These are phyloP conservation scores for Diphyllodes magnificus DNA, from an alignment of 2,113 vertebrate genomes.

Conservation along the genomic window DNA sequence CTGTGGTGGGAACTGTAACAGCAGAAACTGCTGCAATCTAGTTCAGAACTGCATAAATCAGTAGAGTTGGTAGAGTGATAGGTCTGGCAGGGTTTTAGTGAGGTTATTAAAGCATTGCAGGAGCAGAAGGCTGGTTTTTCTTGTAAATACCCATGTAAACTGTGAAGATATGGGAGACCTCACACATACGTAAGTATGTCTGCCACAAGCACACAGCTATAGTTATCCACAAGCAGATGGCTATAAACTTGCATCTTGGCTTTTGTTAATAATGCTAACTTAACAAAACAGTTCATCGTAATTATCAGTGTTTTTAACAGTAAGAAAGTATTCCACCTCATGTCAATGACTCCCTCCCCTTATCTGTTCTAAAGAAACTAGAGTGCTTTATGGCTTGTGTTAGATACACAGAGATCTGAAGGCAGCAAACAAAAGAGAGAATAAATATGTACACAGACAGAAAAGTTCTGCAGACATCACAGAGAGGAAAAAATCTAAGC, in stretches of 20 bases:
- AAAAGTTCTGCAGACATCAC: neutral
- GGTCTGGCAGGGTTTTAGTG: neutral
- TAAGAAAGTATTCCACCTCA: neutral
- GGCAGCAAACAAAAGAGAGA: neutral
- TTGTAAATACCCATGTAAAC: neutral
- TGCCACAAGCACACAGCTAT: neutral
- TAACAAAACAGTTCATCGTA: neutral
- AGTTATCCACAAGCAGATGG: neutral
- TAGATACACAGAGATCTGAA: neutral
- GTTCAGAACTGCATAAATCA: neutral
- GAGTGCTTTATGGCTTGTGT: neutral
- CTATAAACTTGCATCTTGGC: neutral
- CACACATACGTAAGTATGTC: neutral
- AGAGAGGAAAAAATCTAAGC: neutral
- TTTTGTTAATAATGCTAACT: neutral
- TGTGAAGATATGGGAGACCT: neutral
- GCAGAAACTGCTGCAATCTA: neutral
- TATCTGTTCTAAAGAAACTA: neutral
- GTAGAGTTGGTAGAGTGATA: neutral
- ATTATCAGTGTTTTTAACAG: neutral
- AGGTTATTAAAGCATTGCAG: neutral
- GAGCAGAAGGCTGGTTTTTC: neutral
- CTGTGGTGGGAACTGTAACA: neutral
- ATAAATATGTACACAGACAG: neutral
- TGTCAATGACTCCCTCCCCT: neutral